These are phyloP conservation scores for Pseudorectes ferrugineus DNA, from an alignment of 2,113 vertebrate genomes.

Conservation along the genomic window DNA sequence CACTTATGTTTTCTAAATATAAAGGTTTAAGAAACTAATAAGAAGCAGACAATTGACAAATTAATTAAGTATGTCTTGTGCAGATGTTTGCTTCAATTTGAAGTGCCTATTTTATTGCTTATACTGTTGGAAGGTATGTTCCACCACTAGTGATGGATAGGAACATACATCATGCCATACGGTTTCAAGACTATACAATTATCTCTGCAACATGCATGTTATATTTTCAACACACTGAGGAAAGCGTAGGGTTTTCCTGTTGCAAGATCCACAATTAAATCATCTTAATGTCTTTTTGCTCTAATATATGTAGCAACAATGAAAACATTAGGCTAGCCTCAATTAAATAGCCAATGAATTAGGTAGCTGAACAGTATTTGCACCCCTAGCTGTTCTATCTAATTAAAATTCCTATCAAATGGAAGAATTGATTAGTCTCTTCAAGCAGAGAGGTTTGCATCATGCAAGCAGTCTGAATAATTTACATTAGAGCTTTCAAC, in stretches of 20 bases:
- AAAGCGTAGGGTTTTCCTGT: conserved; percentile 31
- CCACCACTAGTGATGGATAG: conserved; percentile 5
- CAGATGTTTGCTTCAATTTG: conserved; percentile 59
- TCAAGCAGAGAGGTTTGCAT: conserved; percentile 65
- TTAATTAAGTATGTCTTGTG: conserved; percentile 1
- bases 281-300: conserved; percentile 39
- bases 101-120: conserved; percentile 47
- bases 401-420: conserved; percentile 75
- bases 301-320: conserved; percentile 47
- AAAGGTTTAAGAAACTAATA: conserved; percentile 34
- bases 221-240: not conserved
- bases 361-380: conserved; percentile 52
- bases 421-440: conserved; percentile 67
- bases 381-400: conserved; percentile 66
- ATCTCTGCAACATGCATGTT: not conserved
- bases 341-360: conserved; percentile 61
- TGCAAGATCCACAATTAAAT: conserved; percentile 50
- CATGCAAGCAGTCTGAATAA: conserved; percentile 66
- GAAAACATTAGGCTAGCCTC: conserved; percentile 59
- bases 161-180: not conserved
- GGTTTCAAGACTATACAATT: conserved; percentile 19
- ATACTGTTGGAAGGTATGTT: not conserved
- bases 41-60: conserved; percentile 32
- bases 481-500: conserved; percentile 65
- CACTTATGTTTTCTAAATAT: not conserved